phyloP scores from a whole-genome alignment of 2,888 invertebrate genomes.

The Heliconius sara region DNA sequence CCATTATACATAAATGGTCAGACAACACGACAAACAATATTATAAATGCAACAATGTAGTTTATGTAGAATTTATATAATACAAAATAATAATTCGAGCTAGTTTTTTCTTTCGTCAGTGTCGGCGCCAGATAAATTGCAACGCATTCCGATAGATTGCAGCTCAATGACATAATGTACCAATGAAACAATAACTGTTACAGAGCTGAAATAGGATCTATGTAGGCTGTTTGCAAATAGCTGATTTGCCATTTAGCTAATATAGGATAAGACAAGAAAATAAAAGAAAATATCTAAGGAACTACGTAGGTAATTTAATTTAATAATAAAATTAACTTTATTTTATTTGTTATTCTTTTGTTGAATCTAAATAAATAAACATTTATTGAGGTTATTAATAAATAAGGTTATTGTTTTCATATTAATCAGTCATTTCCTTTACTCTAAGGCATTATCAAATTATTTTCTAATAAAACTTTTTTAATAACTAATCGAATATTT shows the following conservation, averaged over 20 bases:
- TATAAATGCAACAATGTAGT: constrained; percentile 2
- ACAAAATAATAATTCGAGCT: constrained; percentile 19
- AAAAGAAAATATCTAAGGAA: too few species aligned
- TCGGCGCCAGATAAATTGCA: constrained; percentile 41
- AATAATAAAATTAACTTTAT: too few species aligned
- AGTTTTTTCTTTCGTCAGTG: constrained; percentile 38
- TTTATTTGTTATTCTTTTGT: too few species aligned
- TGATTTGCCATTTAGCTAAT: not conserved
- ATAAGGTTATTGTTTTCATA: too few species aligned
- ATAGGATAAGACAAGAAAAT: not conserved
- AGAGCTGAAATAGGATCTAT: constrained; percentile 21
- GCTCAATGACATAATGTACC: constrained; percentile 41
- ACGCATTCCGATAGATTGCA: constrained; percentile 43
- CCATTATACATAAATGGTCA: not conserved
- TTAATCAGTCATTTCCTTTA: too few species aligned
- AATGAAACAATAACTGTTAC: constrained; percentile 24
- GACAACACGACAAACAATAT: not conserved
- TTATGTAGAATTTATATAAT: constrained; percentile 33
- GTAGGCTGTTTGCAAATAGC: not conserved
- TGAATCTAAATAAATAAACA: too few species aligned
- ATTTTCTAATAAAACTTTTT: too few species aligned
- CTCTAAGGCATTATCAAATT: too few species aligned
- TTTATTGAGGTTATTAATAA: too few species aligned
- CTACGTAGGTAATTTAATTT: too few species aligned
- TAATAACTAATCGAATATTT: too few species aligned